Base-by-base conservation (phyloP, 2,113 vertebrate genomes). In the Gymnocephalus cernua region DNA sequence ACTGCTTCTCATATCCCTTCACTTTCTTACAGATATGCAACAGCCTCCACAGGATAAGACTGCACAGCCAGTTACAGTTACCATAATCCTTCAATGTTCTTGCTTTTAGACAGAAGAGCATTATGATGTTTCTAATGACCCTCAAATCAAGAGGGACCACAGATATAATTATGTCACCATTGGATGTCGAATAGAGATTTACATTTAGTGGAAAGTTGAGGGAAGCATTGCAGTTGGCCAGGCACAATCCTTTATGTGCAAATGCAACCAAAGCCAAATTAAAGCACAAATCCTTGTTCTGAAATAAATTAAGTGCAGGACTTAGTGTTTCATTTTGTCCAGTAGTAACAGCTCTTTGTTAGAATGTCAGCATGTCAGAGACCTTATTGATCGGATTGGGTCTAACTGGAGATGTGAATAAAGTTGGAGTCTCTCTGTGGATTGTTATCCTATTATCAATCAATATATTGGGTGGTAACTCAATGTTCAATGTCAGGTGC, bases 351-450 rank as follows among this genome's bases (percentile, higher is more conserved):
- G 68, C 75, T 68, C 65, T 74, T n/a, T 69, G 77, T 84, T 48
- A 67, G 76, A 76, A 79, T 69, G 82, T 81, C 76, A 69, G 67
- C n/a, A 25, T 75, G 65, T 56, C 79, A 61, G 23, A 19, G 27
- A 8, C 13, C 16, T 23, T 61, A 94, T 94, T 85, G 82, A 95
- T 93, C 83, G 21, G 54, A 11, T 64, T 29, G 21, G 70, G 77
- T 83, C 79, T 90, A 91, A 91, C 83, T 82, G 80, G 65, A 84
- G 86, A 79, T 79, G 85, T 82, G 94, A 89, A 94, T 94, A 93
- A 90, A 93, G 87, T 87, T 88, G 1, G 41, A 77, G 80, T 80
- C 75, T 81, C 45, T 50, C 29, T 68, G 93, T 93, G 88, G 93
- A 94, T 90, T 38, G 59, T 59, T 77, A 79, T 73, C 78, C 83